Percentiles rank a stretch among this genome's conserved stretches.
Evolutionary conservation across 1,140 invertebrate species (phyloP).

Genomic region (Pachypeltis micranthus): DNA sequence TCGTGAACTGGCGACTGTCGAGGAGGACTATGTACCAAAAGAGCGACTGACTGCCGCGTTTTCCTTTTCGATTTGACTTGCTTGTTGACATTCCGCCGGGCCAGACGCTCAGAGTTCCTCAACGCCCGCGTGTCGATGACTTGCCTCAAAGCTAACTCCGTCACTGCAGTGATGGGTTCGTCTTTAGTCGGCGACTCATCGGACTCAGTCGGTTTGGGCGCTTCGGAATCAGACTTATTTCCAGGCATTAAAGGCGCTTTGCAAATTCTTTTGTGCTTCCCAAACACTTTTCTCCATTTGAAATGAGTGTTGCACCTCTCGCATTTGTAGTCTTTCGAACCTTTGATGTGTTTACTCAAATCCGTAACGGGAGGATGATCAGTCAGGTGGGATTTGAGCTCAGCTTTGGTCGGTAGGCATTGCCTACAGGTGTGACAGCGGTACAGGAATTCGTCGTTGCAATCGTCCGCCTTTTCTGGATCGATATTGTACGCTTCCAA

Average conservation of each 20-base stretch:
- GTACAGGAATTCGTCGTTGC: conserved; percentile 29
- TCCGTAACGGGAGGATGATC: conserved; percentile 26
- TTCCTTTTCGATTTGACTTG: neutral
- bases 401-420: conserved; percentile 32
- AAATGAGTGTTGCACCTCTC: conserved; percentile 16
- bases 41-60: neutral
- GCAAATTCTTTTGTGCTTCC: conserved; percentile 19
- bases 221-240: neutral
- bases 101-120: neutral
- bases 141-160: neutral
- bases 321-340: conserved; percentile 16
- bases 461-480: conserved; percentile 12
- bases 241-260: too few species aligned
- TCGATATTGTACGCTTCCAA: conserved; percentile 27
- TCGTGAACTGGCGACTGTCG: too few species aligned
- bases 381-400: conserved; percentile 32
- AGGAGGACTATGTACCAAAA: neutral
- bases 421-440: conserved; percentile 36
- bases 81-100: neutral
- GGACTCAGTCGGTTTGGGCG: neutral
- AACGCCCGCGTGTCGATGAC: neutral
- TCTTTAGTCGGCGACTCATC: neutral
- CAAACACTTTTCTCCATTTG: conserved; percentile 22
- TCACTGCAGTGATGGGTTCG: neutral
- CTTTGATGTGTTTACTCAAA: conserved; percentile 9